Evolutionary conservation across 2,888 invertebrate species (phyloP).

Genomic region (Hemaris fuciformis): DNA sequence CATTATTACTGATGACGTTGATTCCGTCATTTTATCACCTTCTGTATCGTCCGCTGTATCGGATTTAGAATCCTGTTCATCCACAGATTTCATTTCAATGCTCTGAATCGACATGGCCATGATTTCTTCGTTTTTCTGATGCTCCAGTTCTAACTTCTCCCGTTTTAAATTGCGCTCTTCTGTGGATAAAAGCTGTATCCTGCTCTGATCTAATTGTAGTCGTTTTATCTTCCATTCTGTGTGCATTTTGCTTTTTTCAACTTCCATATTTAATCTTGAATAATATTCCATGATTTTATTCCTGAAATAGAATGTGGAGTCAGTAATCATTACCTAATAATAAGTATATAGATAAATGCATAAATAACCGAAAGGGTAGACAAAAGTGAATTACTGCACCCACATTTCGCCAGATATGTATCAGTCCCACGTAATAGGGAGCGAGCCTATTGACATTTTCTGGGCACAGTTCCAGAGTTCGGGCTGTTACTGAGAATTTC

Average conservation of each 20-base stretch:
- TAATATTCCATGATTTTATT: constrained; percentile 84
- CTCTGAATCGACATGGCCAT: constrained; percentile 66
- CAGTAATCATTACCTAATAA: neutral
- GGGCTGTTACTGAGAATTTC: too few species aligned
- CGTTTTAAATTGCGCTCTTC: constrained; percentile 79
- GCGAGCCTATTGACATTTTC: too few species aligned
- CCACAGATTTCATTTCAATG: constrained; percentile 45
- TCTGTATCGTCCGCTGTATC: constrained; percentile 21
- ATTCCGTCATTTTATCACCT: constrained; percentile 29
- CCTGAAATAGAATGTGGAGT: constrained; percentile 45
- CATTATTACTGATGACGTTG: constrained; percentile 27
- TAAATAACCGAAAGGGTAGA: too few species aligned
- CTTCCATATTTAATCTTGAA: constrained; percentile 82
- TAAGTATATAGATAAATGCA: too few species aligned
- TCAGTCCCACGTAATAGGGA: too few species aligned
- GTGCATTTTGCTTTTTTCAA: constrained; percentile 79
- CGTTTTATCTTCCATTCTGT: constrained; percentile 82
- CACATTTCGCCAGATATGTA: too few species aligned
- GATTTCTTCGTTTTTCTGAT: constrained; percentile 60
- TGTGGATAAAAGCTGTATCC: constrained; percentile 71
- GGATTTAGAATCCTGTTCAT: constrained; percentile 37
- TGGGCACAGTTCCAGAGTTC: too few species aligned
- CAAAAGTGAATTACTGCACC: too few species aligned
- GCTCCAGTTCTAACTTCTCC: constrained; percentile 75
- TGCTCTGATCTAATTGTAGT: constrained; percentile 65